Evolutionary conservation across 2,888 invertebrate genomes (phyloP), one percentile per base, ranked within the genome.

Genomic region (Clostera curtula): DNA sequence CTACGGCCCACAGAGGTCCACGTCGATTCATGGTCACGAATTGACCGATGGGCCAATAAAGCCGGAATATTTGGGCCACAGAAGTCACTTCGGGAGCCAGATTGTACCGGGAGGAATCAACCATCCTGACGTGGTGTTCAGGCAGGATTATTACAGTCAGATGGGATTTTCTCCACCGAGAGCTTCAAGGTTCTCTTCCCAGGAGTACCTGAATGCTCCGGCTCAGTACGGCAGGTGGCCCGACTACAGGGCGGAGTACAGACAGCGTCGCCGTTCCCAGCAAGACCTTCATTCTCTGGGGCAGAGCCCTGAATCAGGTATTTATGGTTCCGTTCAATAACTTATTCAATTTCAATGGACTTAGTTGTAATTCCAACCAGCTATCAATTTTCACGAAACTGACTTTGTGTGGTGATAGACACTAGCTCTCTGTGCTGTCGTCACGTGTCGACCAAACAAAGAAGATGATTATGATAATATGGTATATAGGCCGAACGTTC

Each of bases 21-120:
- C 80, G 0, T 84, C 84, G 1, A 73, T 84, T 23, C 83, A 84
- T 34, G 85, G 85, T 0, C 83, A 84, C 29, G 85, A 85, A 43
- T 48, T 84, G 18, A 77, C 82, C 0, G 77, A 79, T 23, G 77
- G 72, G 0, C 77, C 73, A 0, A 60, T 69, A 43, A 75, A 76
- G 34, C 73, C 79, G 1, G 80, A 83, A 33, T 75, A 80, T 26
- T 36, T 79, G 3, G 74, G 74, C 0, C 79, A 77, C 19, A 50
- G 84, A 12, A 66, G 59, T 22, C 74, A 75, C 27, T 79, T 67
- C 29, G 77, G 79, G 0, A 79, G 75, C 27, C 80, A 80, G 47
- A 64, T 74, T 1, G 79, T 66, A 2, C 70, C 71, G 0, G 79
- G 72, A 0, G 73, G 68, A 0, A 70, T 72, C 11, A 68, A 64